These are phyloP conservation scores for Malurus elegans DNA, from an alignment of 2,113 vertebrate species.

Conservation along the genomic window DNA sequence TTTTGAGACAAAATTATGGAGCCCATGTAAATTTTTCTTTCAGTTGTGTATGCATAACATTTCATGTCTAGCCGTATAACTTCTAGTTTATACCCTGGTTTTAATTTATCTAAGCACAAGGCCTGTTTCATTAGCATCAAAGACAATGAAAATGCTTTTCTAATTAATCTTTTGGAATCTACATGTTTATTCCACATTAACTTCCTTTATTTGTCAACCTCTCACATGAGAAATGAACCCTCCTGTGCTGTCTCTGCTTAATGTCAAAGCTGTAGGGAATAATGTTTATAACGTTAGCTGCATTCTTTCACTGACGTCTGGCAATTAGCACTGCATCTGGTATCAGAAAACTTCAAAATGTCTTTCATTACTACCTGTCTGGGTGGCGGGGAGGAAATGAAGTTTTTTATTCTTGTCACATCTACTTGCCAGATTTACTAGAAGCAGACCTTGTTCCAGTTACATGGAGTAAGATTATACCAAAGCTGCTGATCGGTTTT, in stretches of 20 bases:
- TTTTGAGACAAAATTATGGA: background rate
- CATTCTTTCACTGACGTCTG: constrained; percentile 50
- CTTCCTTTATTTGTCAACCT: constrained; percentile 32
- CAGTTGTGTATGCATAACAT: background rate
- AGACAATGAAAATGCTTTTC: constrained; percentile 27
- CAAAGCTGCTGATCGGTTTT: constrained; percentile 74
- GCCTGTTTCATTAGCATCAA: constrained; percentile 35
- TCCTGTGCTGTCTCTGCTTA: constrained; percentile 45
- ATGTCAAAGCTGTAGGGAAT: constrained; percentile 46
- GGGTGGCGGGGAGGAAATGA: constrained; percentile 49
- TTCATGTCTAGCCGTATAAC: background rate
- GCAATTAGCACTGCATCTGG: constrained; percentile 39
- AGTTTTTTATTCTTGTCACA: constrained; percentile 73
- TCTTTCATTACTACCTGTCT: constrained; percentile 53
- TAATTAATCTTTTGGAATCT: constrained; percentile 41
- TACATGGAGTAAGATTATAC: constrained; percentile 70
- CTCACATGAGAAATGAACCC: constrained; percentile 9
- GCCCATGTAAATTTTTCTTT: background rate
- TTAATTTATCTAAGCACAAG: background rate
- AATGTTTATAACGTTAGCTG: constrained; percentile 45
- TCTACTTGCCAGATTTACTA: constrained; percentile 64
- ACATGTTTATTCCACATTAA: background rate
- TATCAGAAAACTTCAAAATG: constrained; percentile 39
- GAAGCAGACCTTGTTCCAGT: constrained; percentile 60
- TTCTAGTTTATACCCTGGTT: background rate